Evolutionary conservation across 1,140 invertebrate species (phyloP).

Genomic region (Neotoxoptera formosana): DNA sequence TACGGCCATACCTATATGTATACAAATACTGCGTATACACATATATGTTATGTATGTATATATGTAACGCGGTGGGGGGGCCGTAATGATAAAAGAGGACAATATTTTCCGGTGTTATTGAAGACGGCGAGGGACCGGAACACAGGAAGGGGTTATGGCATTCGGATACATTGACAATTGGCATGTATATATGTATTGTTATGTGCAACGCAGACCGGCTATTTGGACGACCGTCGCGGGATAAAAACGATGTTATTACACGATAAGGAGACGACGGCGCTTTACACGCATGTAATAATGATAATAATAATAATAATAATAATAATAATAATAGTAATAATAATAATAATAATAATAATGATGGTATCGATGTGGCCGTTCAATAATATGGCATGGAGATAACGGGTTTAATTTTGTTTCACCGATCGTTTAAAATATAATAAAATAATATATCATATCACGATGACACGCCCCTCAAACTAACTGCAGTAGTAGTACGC

Average conservation of each 20-base stretch:
- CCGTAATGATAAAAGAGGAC: slow-evolving; percentile 22
- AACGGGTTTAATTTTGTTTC: slow-evolving; percentile 25
- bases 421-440: slow-evolving; percentile 16
- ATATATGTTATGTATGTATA: too few relatives aligned
- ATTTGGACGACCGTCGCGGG: not conserved
- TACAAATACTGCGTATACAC: too few relatives aligned
- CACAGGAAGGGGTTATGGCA: not conserved
- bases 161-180: not conserved
- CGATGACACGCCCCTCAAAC: not conserved
- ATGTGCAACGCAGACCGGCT: not conserved
- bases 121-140: not conserved
- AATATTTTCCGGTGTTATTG: not conserved
- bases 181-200: not conserved
- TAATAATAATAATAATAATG: not conserved
- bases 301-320: too few relatives aligned
- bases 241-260: slow-evolving; percentile 8
- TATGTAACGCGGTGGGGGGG: not conserved
- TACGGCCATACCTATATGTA: not conserved
- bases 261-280: not conserved
- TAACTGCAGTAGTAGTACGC: not conserved
- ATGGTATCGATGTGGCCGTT: not conserved
- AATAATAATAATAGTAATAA: not conserved
- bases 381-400: not conserved
- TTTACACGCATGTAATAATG: not conserved
- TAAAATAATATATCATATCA: not conserved